These are phyloP conservation scores for Acanthopleura granulata DNA, from an alignment of 2,888 invertebrate genomes.

Conservation along the genomic window DNA sequence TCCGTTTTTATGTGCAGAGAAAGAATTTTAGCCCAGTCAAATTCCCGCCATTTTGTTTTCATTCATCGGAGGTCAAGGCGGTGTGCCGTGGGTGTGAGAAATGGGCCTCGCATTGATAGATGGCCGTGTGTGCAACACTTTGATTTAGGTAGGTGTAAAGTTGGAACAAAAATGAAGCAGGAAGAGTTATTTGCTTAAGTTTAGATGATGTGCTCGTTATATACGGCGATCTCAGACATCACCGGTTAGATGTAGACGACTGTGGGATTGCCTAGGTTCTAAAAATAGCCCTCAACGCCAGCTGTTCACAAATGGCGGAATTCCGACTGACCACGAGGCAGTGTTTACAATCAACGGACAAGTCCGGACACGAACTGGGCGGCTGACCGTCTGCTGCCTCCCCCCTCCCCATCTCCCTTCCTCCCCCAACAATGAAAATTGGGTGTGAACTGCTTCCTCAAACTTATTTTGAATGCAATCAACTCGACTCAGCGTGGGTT, in stretches of 20 bases:
- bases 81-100: too few species aligned
- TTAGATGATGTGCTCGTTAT: too few species aligned
- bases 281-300: constrained; percentile 6
- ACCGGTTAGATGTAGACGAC: background rate
- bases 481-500: too few species aligned
- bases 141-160: too few species aligned
- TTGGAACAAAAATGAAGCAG: too few species aligned
- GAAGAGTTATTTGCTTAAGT: too few species aligned
- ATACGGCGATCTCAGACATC: too few species aligned
- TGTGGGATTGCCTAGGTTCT: constrained; percentile 7
- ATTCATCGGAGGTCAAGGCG: background rate
- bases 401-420: background rate
- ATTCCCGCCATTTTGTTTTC: constrained; percentile 12
- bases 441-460: constrained; percentile 13
- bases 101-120: too few species aligned
- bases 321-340: constrained; percentile 9
- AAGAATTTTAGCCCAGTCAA: background rate
- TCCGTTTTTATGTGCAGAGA: too few species aligned
- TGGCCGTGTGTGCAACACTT: too few species aligned
- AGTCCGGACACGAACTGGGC: background rate
- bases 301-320: background rate
- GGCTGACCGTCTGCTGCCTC: background rate
- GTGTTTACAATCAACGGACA: background rate
- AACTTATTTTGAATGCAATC: background rate
- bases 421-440: background rate